Percentiles rank a stretch among this genome's conserved stretches.
These are phyloP conservation scores for Ceratosolen fusciceps DNA, from an alignment of 1,140 invertebrate genomes.

Conservation along the genomic window DNA sequence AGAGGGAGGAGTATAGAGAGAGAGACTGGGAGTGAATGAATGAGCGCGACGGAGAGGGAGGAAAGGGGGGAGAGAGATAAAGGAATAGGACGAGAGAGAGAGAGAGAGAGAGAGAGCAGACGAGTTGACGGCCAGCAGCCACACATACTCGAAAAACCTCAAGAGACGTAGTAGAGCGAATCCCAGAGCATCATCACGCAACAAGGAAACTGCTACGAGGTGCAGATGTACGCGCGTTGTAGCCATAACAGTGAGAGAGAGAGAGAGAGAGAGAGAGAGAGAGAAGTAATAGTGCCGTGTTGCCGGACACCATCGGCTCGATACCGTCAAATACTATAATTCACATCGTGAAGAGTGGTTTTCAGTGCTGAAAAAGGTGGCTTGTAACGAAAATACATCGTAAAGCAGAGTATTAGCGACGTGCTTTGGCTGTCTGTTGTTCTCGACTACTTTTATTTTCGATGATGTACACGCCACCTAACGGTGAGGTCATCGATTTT, in stretches of 20 bases:
- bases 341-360: constrained; percentile 15
- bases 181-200: constrained; percentile 22
- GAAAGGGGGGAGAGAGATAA: not conserved
- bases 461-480: constrained; percentile 10
- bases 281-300: constrained; percentile 3
- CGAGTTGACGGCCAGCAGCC: not conserved
- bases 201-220: constrained; percentile 23
- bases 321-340: constrained; percentile 18
- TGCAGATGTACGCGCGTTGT: constrained; percentile 20
- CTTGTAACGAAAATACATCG: not conserved
- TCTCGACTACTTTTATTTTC: constrained; percentile 2
- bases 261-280: not conserved
- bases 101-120: constrained; percentile 9
- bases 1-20: not conserved
- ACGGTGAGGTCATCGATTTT: constrained; percentile 21
- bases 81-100: constrained; percentile 15
- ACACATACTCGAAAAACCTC: constrained; percentile 15
- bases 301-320: constrained; percentile 18
- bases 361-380: constrained; percentile 1
- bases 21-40: not conserved
- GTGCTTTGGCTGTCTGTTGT: not conserved
- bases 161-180: constrained; percentile 24
- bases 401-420: not conserved
- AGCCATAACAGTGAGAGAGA: not conserved
- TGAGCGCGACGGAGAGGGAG: not conserved